Base-by-base conservation (phyloP, 2,797 vertebrate genomes). In the Dryobates pubescens region DNA sequence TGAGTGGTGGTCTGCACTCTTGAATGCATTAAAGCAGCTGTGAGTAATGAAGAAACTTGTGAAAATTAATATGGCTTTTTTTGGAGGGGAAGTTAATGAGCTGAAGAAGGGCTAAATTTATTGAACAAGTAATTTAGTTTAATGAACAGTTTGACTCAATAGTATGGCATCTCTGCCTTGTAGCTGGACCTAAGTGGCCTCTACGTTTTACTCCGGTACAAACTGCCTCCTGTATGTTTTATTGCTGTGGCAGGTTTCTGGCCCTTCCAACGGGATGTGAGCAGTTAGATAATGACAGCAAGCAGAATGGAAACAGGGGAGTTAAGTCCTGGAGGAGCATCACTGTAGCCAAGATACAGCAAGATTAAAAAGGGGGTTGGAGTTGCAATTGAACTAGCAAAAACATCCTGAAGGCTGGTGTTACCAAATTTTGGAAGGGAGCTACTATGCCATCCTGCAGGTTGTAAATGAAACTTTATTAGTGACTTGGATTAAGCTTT, bases 11-110 rank as follows among this genome's bases (percentile, higher is more conserved):
- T 64, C 78, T 73, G 54, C 1, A 0, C 57, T 68, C 74, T 58
- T 70, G 36, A 71, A n/a, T 68, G 10, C n/a, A 7, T 38, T 86
- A 85, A 85, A 92, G 22, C 75, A 85, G 65, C 90, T 90, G 69
- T 80, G 51, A 80, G 30, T 59, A 85, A 93, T 70, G 93, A 62
- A 59, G 10, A 92, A 82, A 92, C 45, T 80, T 84, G 36, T 77
- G 53, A 89, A 89, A 93, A 85, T 92, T 49, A 59, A 7, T 82
- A 13, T 80, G 10, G 12, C n/a, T n/a, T 91, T 86, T 26, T 87
- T 92, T 38, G 3, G 58, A 69, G n/a, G 29, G 53, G 70, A 43
- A 63, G 51, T 93, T 89, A 77, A 95, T 83, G 72, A 94, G 24
- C 82, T 83, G 75, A 85, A 85, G 62, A 80, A 77, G 17, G n/a